phyloP scores from a whole-genome alignment of 2,113 vertebrate species.

The Antechinus stuartii region DNA sequence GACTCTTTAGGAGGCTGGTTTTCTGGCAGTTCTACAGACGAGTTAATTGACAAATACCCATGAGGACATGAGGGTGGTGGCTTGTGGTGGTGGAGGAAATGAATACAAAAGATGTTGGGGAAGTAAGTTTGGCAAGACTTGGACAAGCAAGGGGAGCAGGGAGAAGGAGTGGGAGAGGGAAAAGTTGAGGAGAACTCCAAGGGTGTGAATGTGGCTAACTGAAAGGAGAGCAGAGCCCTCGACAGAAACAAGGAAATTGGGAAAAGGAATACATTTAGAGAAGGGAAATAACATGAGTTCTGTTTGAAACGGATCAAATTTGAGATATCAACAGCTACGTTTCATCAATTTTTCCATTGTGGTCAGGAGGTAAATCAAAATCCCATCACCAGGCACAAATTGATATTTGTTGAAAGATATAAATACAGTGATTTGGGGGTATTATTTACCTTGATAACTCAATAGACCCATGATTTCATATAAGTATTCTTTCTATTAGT shows the following conservation, averaged over 20 bases:
- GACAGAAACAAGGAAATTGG: neutral
- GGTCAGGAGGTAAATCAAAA: neutral
- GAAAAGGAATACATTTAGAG: neutral
- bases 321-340: neutral
- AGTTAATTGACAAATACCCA: neutral
- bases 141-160: neutral
- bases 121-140: neutral
- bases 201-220: neutral
- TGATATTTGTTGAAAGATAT: neutral
- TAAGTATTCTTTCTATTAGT: neutral
- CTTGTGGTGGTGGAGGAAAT: neutral
- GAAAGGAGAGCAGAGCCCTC: neutral
- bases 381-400: neutral
- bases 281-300: neutral
- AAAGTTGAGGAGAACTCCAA: neutral
- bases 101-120: neutral
- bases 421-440: neutral
- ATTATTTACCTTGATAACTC: neutral
- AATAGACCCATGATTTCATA: neutral
- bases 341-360: neutral
- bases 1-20: neutral
- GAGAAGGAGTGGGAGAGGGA: neutral
- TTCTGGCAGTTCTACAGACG: neutral
- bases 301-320: neutral
- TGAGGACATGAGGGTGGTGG: neutral